A percentile compares a stretch with the other conserved stretches of the same genome.
Evolutionary conservation across 2,113 vertebrate genomes (phyloP).

Genomic region (Carassius auratus): DNA sequence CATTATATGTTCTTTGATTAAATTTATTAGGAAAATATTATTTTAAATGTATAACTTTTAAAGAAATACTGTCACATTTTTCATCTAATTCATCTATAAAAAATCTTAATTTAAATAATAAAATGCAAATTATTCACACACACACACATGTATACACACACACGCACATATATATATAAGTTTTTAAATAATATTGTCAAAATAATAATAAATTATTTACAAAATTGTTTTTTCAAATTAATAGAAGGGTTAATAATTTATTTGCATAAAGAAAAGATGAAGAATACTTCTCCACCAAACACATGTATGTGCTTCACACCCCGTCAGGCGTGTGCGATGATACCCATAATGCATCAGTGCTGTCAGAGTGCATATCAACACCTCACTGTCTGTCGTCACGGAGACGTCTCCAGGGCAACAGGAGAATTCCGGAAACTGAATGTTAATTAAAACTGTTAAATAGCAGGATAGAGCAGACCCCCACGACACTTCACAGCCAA

Average conservation of each 20-base stretch:
- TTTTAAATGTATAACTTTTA: too few relatives aligned
- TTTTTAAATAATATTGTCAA: too few relatives aligned
- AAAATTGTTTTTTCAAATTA: not conserved
- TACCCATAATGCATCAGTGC: not conserved
- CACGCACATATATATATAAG: too few relatives aligned
- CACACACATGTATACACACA: too few relatives aligned
- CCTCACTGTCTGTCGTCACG: not conserved
- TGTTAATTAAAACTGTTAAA: constrained; percentile 44
- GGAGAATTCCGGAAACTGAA: constrained; percentile 29
- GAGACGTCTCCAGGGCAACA: constrained; percentile 4
- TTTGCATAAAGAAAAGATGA: not conserved
- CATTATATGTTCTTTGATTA: too few relatives aligned
- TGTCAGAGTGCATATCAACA: not conserved
- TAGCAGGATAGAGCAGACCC: not conserved
- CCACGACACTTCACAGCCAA: constrained; percentile 7
- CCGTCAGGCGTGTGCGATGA: not conserved
- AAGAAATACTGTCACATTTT: not conserved
- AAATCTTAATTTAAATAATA: too few relatives aligned
- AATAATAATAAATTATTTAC: too few relatives aligned
- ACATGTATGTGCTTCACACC: not conserved
- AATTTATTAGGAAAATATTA: too few relatives aligned
- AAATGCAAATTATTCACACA: too few relatives aligned
- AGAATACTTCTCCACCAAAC: not conserved
- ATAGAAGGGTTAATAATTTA: not conserved
- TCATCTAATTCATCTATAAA: not conserved